These are phyloP conservation scores for Poecile atricapillus DNA, from an alignment of 2,113 vertebrate species.

Conservation along the genomic window DNA sequence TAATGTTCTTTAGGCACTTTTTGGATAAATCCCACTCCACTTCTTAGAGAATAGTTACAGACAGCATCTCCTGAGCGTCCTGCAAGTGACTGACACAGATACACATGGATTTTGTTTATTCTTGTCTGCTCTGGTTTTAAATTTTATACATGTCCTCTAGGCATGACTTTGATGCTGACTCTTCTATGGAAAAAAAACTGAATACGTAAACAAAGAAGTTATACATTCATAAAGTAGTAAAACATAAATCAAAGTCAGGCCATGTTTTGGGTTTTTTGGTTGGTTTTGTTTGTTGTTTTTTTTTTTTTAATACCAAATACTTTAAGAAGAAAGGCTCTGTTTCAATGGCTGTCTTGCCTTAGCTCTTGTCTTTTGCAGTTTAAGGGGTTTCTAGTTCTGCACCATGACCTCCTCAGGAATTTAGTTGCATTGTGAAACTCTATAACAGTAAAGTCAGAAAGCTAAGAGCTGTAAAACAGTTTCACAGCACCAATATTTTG, in stretches of 20 bases:
- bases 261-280: neutral
- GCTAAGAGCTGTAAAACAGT: constrained; percentile 37
- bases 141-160: constrained; percentile 68
- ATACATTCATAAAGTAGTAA: constrained; percentile 45
- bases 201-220: constrained; percentile 69
- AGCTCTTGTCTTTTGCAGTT: constrained; percentile 47
- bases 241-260: constrained; percentile 61
- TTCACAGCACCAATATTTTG: constrained; percentile 47
- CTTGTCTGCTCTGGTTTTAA: constrained; percentile 65
- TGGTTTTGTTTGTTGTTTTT: neutral
- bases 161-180: constrained; percentile 71
- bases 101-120: constrained; percentile 74
- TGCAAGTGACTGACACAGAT: constrained; percentile 39
- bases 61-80: constrained; percentile 28
- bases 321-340: constrained; percentile 58
- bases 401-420: constrained; percentile 38
- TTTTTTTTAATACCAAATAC: neutral
- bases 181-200: constrained; percentile 17
- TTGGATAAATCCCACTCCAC: neutral
- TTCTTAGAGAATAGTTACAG: constrained; percentile 31
- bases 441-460: constrained; percentile 49
- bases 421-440: constrained; percentile 54
- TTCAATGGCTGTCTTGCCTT: constrained; percentile 48
- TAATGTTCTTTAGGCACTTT: constrained; percentile 1
- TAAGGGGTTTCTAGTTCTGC: constrained; percentile 49